A percentile compares a stretch with the other conserved stretches of the same genome.
Evolutionary conservation across 2,888 invertebrate species (phyloP).

Genomic region (Lissocephala sabroskyi): DNA sequence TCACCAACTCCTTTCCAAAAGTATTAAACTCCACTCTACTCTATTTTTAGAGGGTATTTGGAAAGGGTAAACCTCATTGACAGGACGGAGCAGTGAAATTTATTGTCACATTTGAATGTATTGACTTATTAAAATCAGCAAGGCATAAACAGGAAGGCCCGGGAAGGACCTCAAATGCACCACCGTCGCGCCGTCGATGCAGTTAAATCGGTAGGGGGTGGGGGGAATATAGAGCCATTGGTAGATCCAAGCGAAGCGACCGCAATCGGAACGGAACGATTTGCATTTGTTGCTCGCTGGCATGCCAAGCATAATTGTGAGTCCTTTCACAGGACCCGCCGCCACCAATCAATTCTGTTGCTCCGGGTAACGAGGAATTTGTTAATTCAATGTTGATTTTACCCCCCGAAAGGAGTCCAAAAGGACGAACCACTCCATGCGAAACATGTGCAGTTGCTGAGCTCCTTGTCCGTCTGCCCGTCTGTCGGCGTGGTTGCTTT

Average conservation of each 20-base stretch:
- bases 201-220: too few relatives aligned
- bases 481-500: too few relatives aligned
- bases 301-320: slow-evolving; percentile 59
- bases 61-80: slow-evolving; percentile 36
- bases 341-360: slow-evolving; percentile 67
- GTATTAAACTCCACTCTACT: too few relatives aligned
- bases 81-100: slow-evolving; percentile 32
- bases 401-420: slow-evolving; percentile 29
- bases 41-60: too few relatives aligned
- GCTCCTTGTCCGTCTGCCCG: slow-evolving; percentile 21
- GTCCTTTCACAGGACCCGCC: slow-evolving; percentile 21
- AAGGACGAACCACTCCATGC: slow-evolving; percentile 3
- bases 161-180: too few relatives aligned
- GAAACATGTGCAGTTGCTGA: slow-evolving; percentile 10
- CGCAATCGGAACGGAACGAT: slow-evolving; percentile 32
- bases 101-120: slow-evolving; percentile 26
- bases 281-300: slow-evolving; percentile 61
- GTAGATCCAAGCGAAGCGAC: slow-evolving; percentile 14
- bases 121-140: slow-evolving; percentile 52
- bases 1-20: too few relatives aligned
- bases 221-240: too few relatives aligned
- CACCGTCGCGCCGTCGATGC: too few relatives aligned
- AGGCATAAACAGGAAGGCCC: slow-evolving; percentile 27
- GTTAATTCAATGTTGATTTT: slow-evolving; percentile 71
- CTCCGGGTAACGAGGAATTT: slow-evolving; percentile 69